Evolutionary conservation across 2,888 invertebrate species (phyloP), one percentile per base, ranked within the genome.

Genomic region (Sarcophaga carnaria): DNA sequence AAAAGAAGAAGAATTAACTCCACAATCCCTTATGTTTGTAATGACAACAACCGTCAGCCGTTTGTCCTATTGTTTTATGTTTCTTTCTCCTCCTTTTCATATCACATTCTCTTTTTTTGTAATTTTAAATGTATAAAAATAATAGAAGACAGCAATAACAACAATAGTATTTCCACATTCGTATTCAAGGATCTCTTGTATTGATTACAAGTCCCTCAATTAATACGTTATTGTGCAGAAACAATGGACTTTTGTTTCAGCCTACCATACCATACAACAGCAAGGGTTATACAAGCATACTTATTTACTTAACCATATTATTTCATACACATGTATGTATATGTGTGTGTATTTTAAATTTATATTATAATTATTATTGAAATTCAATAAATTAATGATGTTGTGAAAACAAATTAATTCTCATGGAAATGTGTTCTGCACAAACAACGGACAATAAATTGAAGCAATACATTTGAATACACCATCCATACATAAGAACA

Each of bases 341-440:
- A 4, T 4, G 11, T 63, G 11, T 12, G 20, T 66, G 1, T 66
- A 4, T 37, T 66, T 66, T 27, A 67, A 37, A 37, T 37, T 37
- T 37, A 37, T 8, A 37, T 37, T 8, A 37, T 37, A 10, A 37
- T 37, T 25, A 22, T 22, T 22, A 69, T 67, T 69, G 66, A 67
- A 70, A 62, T 27, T 71, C 72, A 22, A 80, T 80, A 80, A 80
- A 80, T 80, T 37, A 80, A 80, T 80, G 80, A 72, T 71, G 71
- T 37, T 37, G 37, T 37, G 37, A 37, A 10, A 80, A 72, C 72
- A 80, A 80, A 80, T 80, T 67, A 80, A 80, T 80, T 72, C 66
- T 59, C 78, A 70, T 59, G 45, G 64, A 80, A 59, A 72, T 72
- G 64, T 66, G 59, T 59, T 66, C 71, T 8, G 37, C 37, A 8